Conservation (phyloP, 2,888 invertebrate genomes). For the Trachelus troglodyta region DNA sequence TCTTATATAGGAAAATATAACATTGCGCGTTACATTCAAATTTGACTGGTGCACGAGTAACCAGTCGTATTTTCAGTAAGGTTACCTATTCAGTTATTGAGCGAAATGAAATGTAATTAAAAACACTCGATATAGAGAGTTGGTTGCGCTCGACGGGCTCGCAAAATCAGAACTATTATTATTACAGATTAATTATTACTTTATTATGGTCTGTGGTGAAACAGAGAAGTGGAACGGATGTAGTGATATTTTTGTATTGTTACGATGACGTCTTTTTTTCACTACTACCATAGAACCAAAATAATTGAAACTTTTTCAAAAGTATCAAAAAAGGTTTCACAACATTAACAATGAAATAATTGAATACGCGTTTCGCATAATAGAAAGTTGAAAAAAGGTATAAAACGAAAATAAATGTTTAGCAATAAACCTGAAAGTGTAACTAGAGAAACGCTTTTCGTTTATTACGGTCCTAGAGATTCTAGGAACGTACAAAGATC, state of each 20-base stretch:
- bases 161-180: neutral
- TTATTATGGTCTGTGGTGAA: neutral
- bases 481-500: too few relatives aligned
- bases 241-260: neutral
- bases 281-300: too few relatives aligned
- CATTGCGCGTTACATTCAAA: too few relatives aligned
- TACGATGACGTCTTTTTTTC: neutral
- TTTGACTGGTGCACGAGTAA: too few relatives aligned
- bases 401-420: too few relatives aligned
- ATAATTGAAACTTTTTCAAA: neutral
- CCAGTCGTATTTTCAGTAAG: neutral
- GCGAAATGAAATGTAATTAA: slow-evolving; percentile 20
- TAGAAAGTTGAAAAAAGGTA: too few relatives aligned
- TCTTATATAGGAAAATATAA: too few relatives aligned
- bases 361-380: neutral
- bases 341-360: neutral
- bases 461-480: too few relatives aligned
- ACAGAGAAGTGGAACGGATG: neutral
- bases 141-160: neutral
- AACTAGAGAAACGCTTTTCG: too few relatives aligned
- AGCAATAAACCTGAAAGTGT: too few relatives aligned
- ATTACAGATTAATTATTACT: slow-evolving; percentile 12
- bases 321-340: too few relatives aligned
- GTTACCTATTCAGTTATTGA: slow-evolving; percentile 19
- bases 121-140: slow-evolving; percentile 1